A percentile compares a stretch with the other conserved stretches of the same genome.
These are phyloP conservation scores for Drosophila seguyi DNA, from an alignment of 1,140 invertebrate genomes.

Conservation along the genomic window DNA sequence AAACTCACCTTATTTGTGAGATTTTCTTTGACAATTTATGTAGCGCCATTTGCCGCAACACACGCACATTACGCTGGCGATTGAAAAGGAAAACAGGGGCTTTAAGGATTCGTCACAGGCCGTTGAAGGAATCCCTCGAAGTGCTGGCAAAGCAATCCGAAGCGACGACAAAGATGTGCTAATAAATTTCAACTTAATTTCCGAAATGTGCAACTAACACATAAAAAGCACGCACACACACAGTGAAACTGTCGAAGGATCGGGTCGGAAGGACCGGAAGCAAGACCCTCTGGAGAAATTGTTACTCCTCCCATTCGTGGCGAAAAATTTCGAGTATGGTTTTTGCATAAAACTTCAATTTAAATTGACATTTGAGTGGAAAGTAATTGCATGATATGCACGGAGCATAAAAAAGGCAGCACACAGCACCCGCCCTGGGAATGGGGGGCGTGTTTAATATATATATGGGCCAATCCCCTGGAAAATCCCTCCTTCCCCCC, in stretches of 20 bases:
- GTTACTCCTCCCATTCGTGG: conserved; percentile 13
- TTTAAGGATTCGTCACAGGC: conserved; percentile 53
- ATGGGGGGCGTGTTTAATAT: conserved; percentile 76
- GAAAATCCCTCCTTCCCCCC: conserved; percentile 11
- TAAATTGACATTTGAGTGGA: conserved; percentile 83
- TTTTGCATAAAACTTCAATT: conserved; percentile 84
- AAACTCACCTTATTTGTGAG: conserved; percentile 42
- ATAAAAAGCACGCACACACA: conserved; percentile 64
- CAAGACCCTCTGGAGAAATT: conserved; percentile 25
- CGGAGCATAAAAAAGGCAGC: conserved; percentile 71
- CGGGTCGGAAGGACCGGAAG: conserved; percentile 2
- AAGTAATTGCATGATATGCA: conserved; percentile 83
- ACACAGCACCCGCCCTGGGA: conserved; percentile 46
- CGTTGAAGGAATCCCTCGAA: conserved; percentile 39
- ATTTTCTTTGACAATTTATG: conserved; percentile 47
- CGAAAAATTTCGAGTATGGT: conserved; percentile 76
- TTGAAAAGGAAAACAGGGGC: conserved; percentile 41
- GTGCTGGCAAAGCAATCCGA: conserved; percentile 71
- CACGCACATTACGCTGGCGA: conserved; percentile 38
- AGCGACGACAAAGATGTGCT: conserved; percentile 80
- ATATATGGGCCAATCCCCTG: conserved; percentile 51
- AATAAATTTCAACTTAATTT: conserved; percentile 83
- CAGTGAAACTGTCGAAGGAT: conserved; percentile 8
- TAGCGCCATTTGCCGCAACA: conserved; percentile 41
- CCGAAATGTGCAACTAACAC: conserved; percentile 82